These are phyloP conservation scores for Echinops telfairi DNA, from an alignment of 2,113 vertebrate species.

Conservation along the genomic window DNA sequence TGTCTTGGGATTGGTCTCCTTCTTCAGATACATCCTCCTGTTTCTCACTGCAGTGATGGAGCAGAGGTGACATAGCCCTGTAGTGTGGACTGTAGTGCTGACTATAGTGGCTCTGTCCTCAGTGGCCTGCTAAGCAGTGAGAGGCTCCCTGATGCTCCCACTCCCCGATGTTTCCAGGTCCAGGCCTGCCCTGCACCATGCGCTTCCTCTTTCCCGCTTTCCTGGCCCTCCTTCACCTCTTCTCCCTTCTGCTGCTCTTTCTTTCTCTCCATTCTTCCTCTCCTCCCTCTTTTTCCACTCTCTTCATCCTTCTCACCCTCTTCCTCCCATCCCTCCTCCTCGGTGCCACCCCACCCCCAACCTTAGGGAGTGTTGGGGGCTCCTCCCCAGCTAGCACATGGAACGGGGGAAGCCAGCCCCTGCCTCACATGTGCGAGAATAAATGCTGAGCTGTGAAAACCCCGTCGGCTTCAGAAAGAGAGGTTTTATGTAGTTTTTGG, in stretches of 20 bases:
- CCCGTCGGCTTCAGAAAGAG: conserved; percentile 83
- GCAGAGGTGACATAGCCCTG: background rate
- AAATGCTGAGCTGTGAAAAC: conserved; percentile 80
- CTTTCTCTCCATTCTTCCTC: too few relatives aligned
- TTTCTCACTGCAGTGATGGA: background rate
- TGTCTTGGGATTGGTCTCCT: background rate
- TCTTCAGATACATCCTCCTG: background rate
- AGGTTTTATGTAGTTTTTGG: conserved; percentile 89
- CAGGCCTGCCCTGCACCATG: too few relatives aligned
- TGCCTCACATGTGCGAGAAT: conserved; percentile 65
- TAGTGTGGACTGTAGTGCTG: too few relatives aligned
- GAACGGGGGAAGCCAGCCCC: conserved; percentile 54
- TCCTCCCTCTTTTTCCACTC: background rate
- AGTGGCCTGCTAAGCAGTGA: background rate
- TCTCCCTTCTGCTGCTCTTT: too few relatives aligned
- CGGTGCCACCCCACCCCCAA: too few relatives aligned
- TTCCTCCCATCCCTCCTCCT: too few relatives aligned
- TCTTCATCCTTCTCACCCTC: fast-evolving
- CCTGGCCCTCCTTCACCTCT: background rate
- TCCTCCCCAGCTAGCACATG: background rate
- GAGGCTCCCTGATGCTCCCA: fast-evolving
- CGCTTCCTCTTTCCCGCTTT: background rate
- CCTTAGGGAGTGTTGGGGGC: background rate
- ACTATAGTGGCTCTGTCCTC: background rate
- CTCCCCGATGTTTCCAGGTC: background rate